These are phyloP conservation scores for Brenthis daphne DNA, from an alignment of 2,888 invertebrate genomes.

Conservation along the genomic window DNA sequence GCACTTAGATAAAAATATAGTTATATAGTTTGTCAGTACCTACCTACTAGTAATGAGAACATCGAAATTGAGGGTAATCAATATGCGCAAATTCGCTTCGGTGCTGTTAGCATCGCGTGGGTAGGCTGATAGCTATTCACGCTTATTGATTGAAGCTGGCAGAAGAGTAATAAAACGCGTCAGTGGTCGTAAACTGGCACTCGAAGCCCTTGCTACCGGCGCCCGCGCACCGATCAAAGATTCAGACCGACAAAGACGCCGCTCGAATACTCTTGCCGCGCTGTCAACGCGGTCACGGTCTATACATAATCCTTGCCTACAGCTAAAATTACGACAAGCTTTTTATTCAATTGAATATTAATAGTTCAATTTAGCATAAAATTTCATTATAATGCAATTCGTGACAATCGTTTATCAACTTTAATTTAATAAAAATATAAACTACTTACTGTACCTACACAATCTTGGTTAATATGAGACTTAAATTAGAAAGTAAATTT, in stretches of 20 bases:
- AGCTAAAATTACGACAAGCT: constrained; percentile 62
- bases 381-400: no score
- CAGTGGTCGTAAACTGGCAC: constrained; percentile 77
- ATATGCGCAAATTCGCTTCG: constrained; percentile 51
- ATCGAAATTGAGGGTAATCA: constrained; percentile 43
- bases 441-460: neutral
- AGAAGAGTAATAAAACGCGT: constrained; percentile 69
- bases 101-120: constrained; percentile 49
- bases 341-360: constrained; percentile 57
- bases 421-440: neutral
- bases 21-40: no score
- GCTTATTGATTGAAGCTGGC: constrained; percentile 68
- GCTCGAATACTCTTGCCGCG: constrained; percentile 56
- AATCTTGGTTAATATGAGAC: neutral
- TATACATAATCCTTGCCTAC: constrained; percentile 64
- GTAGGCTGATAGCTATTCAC: constrained; percentile 54
- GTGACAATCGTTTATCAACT: neutral
- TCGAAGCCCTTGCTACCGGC: constrained; percentile 68
- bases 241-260: constrained; percentile 69
- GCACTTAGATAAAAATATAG: no score
- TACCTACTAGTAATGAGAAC: neutral
- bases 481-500: neutral
- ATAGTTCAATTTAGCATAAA: neutral
- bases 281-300: constrained; percentile 78
- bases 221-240: constrained; percentile 75